Evolutionary conservation across 2,113 vertebrate species (phyloP).

Genomic region (Rhea pennata): DNA sequence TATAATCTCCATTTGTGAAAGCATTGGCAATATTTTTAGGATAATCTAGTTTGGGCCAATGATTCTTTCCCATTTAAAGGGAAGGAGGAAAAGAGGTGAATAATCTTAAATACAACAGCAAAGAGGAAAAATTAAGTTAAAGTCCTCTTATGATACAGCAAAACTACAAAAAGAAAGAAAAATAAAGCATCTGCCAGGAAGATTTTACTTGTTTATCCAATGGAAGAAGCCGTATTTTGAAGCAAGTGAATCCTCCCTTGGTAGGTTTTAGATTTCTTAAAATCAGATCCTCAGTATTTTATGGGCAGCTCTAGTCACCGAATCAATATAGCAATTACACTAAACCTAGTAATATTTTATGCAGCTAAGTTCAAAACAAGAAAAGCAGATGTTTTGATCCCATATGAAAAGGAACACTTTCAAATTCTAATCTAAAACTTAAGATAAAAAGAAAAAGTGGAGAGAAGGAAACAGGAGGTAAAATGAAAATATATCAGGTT

Average conservation of each 20-base stretch:
- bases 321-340: neutral
- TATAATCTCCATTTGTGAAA: conserved; percentile 55
- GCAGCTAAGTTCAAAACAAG: neutral
- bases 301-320: neutral
- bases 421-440: neutral
- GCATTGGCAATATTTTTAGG: conserved; percentile 35
- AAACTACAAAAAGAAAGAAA: neutral
- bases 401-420: neutral
- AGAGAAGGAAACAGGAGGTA: neutral
- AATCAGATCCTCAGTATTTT: neutral
- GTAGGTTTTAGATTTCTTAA: neutral
- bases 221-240: neutral
- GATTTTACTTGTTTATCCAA: neutral
- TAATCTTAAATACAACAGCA: neutral
- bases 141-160: neutral
- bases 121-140: neutral
- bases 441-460: neutral
- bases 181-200: neutral
- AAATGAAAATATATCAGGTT: neutral
- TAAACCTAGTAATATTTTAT: neutral
- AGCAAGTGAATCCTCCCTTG: neutral
- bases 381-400: neutral
- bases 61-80: conserved; percentile 26
- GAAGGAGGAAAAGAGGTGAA: neutral
- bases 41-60: conserved; percentile 50